Base-by-base conservation (phyloP, 2,113 vertebrate species). In the Notothenia rossii region DNA sequence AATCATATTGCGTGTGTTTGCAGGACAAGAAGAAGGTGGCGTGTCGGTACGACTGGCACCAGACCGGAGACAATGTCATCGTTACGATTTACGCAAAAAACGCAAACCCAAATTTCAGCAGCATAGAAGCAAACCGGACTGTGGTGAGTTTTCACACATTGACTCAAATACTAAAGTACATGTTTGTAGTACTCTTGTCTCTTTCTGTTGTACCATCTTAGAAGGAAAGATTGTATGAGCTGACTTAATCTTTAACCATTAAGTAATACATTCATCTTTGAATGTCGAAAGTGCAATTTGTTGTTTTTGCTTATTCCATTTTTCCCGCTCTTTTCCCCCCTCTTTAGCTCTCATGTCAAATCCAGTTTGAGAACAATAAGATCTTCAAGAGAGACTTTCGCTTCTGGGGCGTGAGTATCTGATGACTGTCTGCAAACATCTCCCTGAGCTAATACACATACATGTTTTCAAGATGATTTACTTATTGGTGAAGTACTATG, bases 41-140 rank as follows among this genome's bases (percentile, higher is more conserved):
- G 15, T 99, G 98, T 88, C 95, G 97, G 64, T 90, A 97, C 33
- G 98, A 99, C 84, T 99, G 98, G 98, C 97, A 99, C 84, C 98
- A 99, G 83, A 99, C 97, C 7, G 92, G 94, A 74, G 96, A 89
- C 22, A 94, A 93, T 29, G 94, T 99, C 4, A 96, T 98, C 33
- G 85, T 99, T 50, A 98, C 97, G 0, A 79, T 99, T 76, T 99
- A 99, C 12, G 96, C 96, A 91, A 98, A 96, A 90, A 97, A 95
- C 40, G 83, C 97, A 17, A 91, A 95, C 75, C 96, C 97, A 0
- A 77, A 96, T 0, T 86, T 96, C 13, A 95, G 94, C 82, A 93
- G 83, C 0, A 90, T 99, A 48, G 96, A 96, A 67, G 96, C 96
- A 63, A 99, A 96, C 83, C 84, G 86, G 78, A 99, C 98, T 0